Base-by-base conservation (phyloP, 2,888 invertebrate species). In the Acleris laterana region DNA sequence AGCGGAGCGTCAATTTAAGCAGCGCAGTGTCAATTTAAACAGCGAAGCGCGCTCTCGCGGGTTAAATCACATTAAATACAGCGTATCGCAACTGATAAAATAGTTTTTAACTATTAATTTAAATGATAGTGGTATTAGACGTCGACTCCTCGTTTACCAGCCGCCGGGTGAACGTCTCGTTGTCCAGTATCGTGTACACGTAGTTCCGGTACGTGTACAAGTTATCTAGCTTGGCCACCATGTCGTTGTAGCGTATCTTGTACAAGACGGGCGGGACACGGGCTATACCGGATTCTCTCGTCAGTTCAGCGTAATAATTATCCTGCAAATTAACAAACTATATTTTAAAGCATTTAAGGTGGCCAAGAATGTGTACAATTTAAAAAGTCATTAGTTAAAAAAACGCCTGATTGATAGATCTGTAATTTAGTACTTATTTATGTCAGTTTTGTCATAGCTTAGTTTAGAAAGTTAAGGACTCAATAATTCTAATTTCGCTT, bases 221-320 rank as follows among this genome's bases (percentile, higher is more conserved):
- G 68, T 87, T 85, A 0, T 87, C 83, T 0, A 88, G 44, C 63
- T 89, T 92, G 0, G 87, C 86, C 38, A 76, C 70, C 0, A 69
- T 85, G 69, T 91, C 90, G 0, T 66, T 3, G 0, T 73, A 69
- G 0, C 91, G 84, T 16, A 93, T 92, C 68, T 87, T 92, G 71
- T 80, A 87, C 82, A 93, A 80, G 1, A 92, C 93, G 0, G 90
- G 90, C 0, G 90, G 90, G 0, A 93, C 93, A 38, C 93, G 74
- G 0, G 81, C 81, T 67, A 90, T 92, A 1, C 92, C 91, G 0
- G 92, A 87, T 68, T 93, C 88, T 38, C 78, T 76, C 0, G 92
- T 79, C 0, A 93, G 70, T 0, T 76, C 82, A 0, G 78, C 88
- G 73, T 91, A 92, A 70, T 90, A 93, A 53, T 86, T 74, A 46